Percentiles rank a stretch among this genome's conserved stretches.
These are phyloP conservation scores for Acanthornis magna DNA, from an alignment of 2,797 vertebrate species.

Conservation along the genomic window DNA sequence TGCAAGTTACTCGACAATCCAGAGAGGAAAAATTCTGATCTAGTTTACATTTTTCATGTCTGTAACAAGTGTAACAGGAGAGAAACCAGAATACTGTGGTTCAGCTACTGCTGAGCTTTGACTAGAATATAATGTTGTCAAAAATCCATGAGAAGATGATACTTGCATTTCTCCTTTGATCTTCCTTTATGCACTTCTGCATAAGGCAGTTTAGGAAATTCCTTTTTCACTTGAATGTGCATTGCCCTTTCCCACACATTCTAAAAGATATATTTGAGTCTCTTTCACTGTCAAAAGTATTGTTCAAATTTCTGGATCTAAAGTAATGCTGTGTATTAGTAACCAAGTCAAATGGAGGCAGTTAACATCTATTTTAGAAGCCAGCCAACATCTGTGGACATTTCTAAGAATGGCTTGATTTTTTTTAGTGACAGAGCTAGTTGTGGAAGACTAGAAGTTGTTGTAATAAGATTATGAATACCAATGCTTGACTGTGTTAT, in stretches of 20 bases:
- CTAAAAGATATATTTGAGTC: neutral
- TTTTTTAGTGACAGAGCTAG: neutral
- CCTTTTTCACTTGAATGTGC: neutral
- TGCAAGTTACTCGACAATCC: neutral
- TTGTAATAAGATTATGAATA: neutral
- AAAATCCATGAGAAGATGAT: neutral
- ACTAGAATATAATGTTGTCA: neutral
- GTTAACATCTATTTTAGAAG: neutral
- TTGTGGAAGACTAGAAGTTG: neutral
- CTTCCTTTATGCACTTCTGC: neutral
- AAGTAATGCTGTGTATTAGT: neutral
- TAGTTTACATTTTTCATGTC: neutral
- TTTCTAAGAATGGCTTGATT: neutral
- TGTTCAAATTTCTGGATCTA: neutral
- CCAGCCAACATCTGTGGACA: neutral
- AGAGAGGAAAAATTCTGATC: neutral
- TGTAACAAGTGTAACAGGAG: neutral
- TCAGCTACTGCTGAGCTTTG: neutral
- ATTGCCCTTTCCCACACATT: neutral
- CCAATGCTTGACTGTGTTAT: neutral
- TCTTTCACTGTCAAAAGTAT: neutral
- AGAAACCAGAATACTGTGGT: neutral
- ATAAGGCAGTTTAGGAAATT: neutral
- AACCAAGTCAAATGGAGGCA: neutral
- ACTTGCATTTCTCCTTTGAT: neutral